These are phyloP conservation scores for Enteromius treurensis DNA, from an alignment of 2,797 vertebrate species.

Conservation along the genomic window DNA sequence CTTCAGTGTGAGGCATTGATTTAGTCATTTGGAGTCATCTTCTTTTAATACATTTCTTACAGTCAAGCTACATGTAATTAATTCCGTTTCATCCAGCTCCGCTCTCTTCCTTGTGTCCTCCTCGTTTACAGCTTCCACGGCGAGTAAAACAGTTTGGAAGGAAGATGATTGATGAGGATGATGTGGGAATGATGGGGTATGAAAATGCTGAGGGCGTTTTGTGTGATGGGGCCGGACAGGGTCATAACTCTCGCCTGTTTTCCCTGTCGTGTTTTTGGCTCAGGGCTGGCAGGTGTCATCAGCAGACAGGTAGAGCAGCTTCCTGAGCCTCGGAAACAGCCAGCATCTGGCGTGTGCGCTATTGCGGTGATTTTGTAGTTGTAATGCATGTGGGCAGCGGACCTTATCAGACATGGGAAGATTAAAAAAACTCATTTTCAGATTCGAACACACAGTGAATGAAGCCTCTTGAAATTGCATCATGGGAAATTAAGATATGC, in stretches of 20 bases:
- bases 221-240: constrained; percentile 42
- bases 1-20: neutral
- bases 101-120: constrained; percentile 5
- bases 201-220: constrained; percentile 44
- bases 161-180: constrained; percentile 38
- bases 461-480: constrained; percentile 24
- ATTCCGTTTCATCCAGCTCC: neutral
- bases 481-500: constrained; percentile 43
- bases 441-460: constrained; percentile 30
- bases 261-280: constrained; percentile 47
- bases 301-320: constrained; percentile 31
- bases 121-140: neutral
- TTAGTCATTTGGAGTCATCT: neutral
- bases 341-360: constrained; percentile 28
- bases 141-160: neutral
- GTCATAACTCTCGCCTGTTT: constrained; percentile 45
- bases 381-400: constrained; percentile 41
- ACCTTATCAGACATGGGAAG: constrained; percentile 38
- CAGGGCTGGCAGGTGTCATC: constrained; percentile 44
- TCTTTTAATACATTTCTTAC: neutral
- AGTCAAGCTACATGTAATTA: constrained; percentile 5
- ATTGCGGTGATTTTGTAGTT: constrained; percentile 3
- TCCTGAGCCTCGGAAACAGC: constrained; percentile 22
- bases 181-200: constrained; percentile 43
- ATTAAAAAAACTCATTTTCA: constrained; percentile 42